These are phyloP conservation scores for Ruditapes philippinarum DNA, from an alignment of 1,140 invertebrate species.

Conservation along the genomic window DNA sequence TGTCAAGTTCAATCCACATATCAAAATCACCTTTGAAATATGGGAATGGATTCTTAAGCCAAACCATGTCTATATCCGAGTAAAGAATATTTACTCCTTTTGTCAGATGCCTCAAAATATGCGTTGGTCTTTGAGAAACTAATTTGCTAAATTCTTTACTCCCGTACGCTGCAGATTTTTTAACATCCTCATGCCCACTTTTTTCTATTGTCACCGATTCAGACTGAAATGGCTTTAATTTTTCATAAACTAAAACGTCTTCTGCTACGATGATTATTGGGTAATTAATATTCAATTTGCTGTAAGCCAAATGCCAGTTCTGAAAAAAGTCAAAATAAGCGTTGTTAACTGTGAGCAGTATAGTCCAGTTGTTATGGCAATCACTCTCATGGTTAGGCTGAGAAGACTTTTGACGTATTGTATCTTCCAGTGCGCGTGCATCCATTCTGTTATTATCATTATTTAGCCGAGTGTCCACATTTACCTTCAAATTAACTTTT, in stretches of 20 bases:
- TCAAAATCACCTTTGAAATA: conserved; percentile 15
- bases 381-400: too few relatives aligned
- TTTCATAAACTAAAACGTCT: not conserved
- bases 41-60: conserved; percentile 1
- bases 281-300: not conserved
- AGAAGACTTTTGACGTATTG: too few relatives aligned
- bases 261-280: not conserved
- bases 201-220: not conserved
- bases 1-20: conserved; percentile 9
- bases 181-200: not conserved
- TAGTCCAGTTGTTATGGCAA: not conserved
- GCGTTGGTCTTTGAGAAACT: not conserved
- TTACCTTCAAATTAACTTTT: too few relatives aligned
- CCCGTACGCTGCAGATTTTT: not conserved
- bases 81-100: conserved; percentile 15
- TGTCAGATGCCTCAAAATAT: not conserved
- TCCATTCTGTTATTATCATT: too few relatives aligned
- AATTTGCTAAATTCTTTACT: not conserved
- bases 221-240: not conserved
- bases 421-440: too few relatives aligned
- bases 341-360: conserved; percentile 27
- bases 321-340: conserved; percentile 2
- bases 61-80: conserved; percentile 6
- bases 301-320: not conserved
- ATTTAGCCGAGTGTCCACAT: too few relatives aligned